Evolutionary conservation across 1,140 invertebrate genomes (phyloP).

Genomic region (Drosophila dunni): DNA sequence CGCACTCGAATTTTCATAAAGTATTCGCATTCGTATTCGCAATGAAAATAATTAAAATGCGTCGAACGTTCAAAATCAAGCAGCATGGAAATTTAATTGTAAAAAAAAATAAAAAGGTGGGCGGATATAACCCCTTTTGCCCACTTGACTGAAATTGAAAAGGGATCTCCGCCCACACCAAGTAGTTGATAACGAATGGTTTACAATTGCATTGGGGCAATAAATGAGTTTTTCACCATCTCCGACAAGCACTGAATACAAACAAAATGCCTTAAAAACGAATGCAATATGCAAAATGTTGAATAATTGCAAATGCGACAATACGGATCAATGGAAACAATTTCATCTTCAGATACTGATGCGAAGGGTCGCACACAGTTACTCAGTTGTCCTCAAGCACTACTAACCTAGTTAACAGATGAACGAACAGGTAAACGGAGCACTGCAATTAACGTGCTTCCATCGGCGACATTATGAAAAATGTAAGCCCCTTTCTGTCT

Average conservation of each 20-base stretch:
- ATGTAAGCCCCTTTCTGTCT: background rate
- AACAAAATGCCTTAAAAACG: slow-evolving; percentile 41
- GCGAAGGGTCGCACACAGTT: background rate
- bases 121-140: background rate
- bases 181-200: slow-evolving; percentile 36
- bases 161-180: background rate
- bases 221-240: slow-evolving; percentile 52
- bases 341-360: background rate
- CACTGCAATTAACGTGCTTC: background rate
- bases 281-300: slow-evolving; percentile 33
- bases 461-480: background rate
- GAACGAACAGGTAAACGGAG: slow-evolving; percentile 1
- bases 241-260: slow-evolving; percentile 29
- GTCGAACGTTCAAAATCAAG: slow-evolving; percentile 80
- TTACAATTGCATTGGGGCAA: slow-evolving; percentile 47
- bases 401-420: slow-evolving; percentile 19
- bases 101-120: slow-evolving; percentile 44
- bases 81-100: slow-evolving; percentile 82
- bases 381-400: background rate
- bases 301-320: slow-evolving; percentile 19
- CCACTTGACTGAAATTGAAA: background rate
- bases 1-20: slow-evolving; percentile 75
- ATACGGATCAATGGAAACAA: slow-evolving; percentile 5
- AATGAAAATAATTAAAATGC: slow-evolving; percentile 83
- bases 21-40: slow-evolving; percentile 41